Evolutionary conservation across 2,113 vertebrate genomes (phyloP), one percentile per base, ranked within the genome.

Genomic region (Pterophyllum scalare): DNA sequence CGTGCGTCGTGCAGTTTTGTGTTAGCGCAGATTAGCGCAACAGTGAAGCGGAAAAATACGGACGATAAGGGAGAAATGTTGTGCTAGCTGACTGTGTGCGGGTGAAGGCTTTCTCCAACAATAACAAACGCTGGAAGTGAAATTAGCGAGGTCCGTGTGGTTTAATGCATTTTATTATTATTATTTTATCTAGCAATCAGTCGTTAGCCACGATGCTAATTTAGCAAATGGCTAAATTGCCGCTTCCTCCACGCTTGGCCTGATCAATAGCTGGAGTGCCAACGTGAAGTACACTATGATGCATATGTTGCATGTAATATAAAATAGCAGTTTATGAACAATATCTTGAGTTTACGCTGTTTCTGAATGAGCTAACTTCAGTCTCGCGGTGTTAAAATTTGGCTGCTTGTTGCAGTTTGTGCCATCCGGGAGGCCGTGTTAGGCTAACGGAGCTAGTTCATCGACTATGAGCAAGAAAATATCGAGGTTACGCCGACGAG

Each of bases 41-140:
- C 35, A 20, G 56, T 11, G 77, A 77, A 26, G 7, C 58, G 4
- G 15, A 58, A 79, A 64, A 26, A 81, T 22, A 80, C 77, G 24
- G 59, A 17, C 10, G 46, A 56, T 15, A 60, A 17, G 6, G 19
- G 17, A 81, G 83, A 88, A 26, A 94, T 93, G 93, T 59, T 81
- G 65, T 92, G 60, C n/a, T 91, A 83, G 28, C 13, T 20, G 40
- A 12, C 2, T 6, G 17, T n/a, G 17, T 54, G 9, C 7, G 60
- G 11, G 52, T 64, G n/a, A 46, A 52, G 24, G 20, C 13, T 43
- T 19, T 49, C 17, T 72, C 74, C 46, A 26, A 67, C 38, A 33
- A 65, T 2, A 22, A 49, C 2, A 84, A 33, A 7, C 20, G 9
- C 26, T 1, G 28, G 64, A 59, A 83, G 65, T 49, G 46, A 82